A percentile compares a stretch with the other conserved stretches of the same genome.
phyloP scores from a whole-genome alignment of 2,888 invertebrate species.

The Sinopyrophorus schimmeli region DNA sequence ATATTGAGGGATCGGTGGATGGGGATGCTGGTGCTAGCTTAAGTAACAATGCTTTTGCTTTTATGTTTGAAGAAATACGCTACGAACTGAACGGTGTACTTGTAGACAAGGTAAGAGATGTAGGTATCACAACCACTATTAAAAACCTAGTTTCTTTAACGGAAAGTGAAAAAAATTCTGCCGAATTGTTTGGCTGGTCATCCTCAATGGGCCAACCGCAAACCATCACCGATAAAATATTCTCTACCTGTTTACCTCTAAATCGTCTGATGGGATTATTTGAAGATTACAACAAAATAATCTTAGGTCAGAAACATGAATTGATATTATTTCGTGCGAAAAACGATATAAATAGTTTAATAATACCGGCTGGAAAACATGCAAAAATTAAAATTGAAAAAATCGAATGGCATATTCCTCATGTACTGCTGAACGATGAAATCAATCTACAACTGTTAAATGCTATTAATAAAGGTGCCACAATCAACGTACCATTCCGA shows the following conservation, averaged over 20 bases:
- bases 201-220: neutral
- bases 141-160: neutral
- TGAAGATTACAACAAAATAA: constrained; percentile 8
- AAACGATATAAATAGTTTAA: neutral
- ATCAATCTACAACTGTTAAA: constrained; percentile 37
- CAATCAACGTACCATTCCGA: constrained; percentile 37
- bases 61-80: constrained; percentile 9
- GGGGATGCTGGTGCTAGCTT: too few species aligned
- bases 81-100: constrained; percentile 9
- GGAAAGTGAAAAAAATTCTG: neutral
- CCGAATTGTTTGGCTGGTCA: neutral
- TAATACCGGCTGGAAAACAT: neutral
- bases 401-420: constrained; percentile 2
- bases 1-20: constrained; percentile 11
- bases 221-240: neutral
- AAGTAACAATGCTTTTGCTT: too few species aligned
- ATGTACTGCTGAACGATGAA: constrained; percentile 15
- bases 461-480: constrained; percentile 15
- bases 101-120: neutral
- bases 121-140: constrained; percentile 1
- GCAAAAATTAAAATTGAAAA: neutral
- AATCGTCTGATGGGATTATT: constrained; percentile 11
- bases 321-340: constrained; percentile 1
- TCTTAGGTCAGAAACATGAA: neutral
- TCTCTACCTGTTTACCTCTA: constrained; percentile 4